Base-by-base conservation (phyloP, 2,888 invertebrate genomes). In the Sylvicola fuscatus region DNA sequence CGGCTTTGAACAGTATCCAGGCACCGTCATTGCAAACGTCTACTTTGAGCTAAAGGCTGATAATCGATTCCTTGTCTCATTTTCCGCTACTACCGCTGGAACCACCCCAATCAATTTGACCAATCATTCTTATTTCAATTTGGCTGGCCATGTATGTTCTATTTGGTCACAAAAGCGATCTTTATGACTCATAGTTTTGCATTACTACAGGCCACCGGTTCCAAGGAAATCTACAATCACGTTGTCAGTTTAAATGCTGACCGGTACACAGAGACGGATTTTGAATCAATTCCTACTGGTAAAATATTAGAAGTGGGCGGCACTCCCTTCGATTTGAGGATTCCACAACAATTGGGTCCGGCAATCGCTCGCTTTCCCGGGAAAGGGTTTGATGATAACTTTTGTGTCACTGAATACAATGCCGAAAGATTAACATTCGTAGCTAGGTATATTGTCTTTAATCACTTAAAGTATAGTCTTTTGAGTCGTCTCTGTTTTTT, bases 1-100 rank as follows among this genome's bases (percentile, higher is more conserved):
- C 44, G 73, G 75, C 10, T 77, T 84, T 46, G 86, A 92, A 56
- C 87, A 87, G 1, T 95, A 78, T 56, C 93, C 93, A 0, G 93
- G 93, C 1, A 68, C 74, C 31, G 62, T 92, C 8, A 65, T 72
- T 44, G 72, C 72, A 1, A 72, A 72, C 32, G 69, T 78, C 1
- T 64, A 64, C 0, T 90, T 78, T 49, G 68, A 70, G 43, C 64
- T 90, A 14, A 73, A 69, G 6, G 68, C 70, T 16, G 70, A 78
- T 41, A 82, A 87, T 50, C 70, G 72, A 40, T 61, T 95, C 30
- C 60, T 68, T 39, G 69, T 92, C 4, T 67, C 73, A 40, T 84
- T 81, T 65, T 69, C 64, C 42, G 84, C 83, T 13, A 70, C 69
- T 3, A 69, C 79, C 3, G 75, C 72, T 8, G 79, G 80, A 49